Evolutionary conservation across 2,888 invertebrate species (phyloP).

Genomic region (Drosophila hawaiiensis): DNA sequence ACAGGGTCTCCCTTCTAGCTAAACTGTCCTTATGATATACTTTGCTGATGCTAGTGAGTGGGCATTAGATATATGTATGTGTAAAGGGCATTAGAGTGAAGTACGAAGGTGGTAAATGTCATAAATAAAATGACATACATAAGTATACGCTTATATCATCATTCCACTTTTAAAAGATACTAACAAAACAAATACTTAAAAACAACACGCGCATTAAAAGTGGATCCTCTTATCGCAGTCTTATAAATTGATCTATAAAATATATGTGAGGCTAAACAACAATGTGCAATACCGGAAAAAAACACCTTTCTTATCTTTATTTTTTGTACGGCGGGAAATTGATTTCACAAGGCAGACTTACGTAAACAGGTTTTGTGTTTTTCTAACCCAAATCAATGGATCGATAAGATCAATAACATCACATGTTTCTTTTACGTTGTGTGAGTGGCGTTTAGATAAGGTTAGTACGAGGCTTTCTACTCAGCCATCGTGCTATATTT

Average conservation of each 20-base stretch:
- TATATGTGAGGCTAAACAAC: constrained; percentile 12
- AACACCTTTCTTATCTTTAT: constrained; percentile 55
- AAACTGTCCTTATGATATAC: constrained; percentile 42
- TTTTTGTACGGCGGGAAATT: constrained; percentile 28
- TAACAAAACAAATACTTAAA: constrained; percentile 26
- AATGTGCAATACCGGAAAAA: constrained; percentile 22
- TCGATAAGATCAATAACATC: constrained; percentile 48
- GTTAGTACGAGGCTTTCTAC: neutral
- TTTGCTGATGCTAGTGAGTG: constrained; percentile 16
- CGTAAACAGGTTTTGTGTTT: constrained; percentile 32
- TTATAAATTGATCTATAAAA: constrained; percentile 58
- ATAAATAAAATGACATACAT: constrained; percentile 12
- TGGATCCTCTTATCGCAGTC: constrained; percentile 56
- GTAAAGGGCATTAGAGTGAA: neutral
- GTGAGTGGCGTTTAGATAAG: neutral
- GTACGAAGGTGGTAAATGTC: neutral
- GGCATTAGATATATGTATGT: constrained; percentile 6
- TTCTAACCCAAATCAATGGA: constrained; percentile 44
- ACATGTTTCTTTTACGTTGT: constrained; percentile 35
- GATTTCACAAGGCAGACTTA: constrained; percentile 61
- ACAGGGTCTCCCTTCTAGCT: constrained; percentile 1
- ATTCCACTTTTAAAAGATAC: constrained; percentile 18
- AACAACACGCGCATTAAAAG: constrained; percentile 38
- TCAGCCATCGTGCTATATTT: neutral
- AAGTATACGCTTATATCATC: constrained; percentile 34